Evolutionary conservation across 2,797 vertebrate genomes (phyloP), one percentile per base, ranked within the genome.

Genomic region (Liasis olivaceus): DNA sequence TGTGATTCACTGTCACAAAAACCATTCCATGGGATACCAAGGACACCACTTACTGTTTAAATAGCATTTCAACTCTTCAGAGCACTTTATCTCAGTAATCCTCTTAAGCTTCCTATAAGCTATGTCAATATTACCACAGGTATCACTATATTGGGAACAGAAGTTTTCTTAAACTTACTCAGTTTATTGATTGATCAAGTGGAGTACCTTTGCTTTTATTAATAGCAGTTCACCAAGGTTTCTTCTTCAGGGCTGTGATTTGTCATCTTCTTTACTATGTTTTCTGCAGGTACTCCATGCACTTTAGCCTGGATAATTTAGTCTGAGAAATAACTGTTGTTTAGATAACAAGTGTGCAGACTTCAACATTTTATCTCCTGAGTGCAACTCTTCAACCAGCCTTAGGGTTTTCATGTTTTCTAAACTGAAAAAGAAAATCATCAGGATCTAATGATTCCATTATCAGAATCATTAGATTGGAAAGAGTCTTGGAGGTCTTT

Each of bases 1-100:
- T 11, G 24, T 90, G 56, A 90, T 87, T 90, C 64, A 90, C 64
- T 69, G 22, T 63, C 89, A 81, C 24, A 87, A 93, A 58, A 72
- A 58, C 36, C 54, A 63, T 62, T 56, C 84, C n/a, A 47, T 42
- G 9, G 85, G 12, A 69, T 17, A 66, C 85, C 26, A 89, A 17
- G 36, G 47, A 5, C 4, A 84, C 14, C 31, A 28, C 7, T 42
- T 58, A 87, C 85, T 26, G 42, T 72, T 88, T 59, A 26, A 17
- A 36, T 24, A 42, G 63, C 42, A 24, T 47, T 47, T 17, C 12
- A 1, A 24, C 9, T 17, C 15, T 88, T 60, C 85, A 47, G 2
- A 60, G 64, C 11, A n/a, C 17, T 56, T 66, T 81, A 42, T 88
- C 58, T 62, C 22, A 28, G n/a, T 22, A 89, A 85, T 42, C 87